phyloP scores from a whole-genome alignment of 2,888 invertebrate genomes.

The Dryobotodes eremita region DNA sequence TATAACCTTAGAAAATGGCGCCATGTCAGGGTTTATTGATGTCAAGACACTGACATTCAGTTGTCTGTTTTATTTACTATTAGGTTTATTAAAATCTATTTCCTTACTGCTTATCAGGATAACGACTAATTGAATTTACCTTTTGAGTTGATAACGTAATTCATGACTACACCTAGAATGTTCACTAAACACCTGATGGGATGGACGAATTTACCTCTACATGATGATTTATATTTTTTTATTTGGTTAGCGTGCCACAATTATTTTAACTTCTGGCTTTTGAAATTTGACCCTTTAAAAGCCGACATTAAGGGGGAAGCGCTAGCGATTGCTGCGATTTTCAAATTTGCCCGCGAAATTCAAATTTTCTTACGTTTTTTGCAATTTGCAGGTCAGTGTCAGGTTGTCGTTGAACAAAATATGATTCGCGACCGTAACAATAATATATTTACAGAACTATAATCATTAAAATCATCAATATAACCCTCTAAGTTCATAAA shows the following conservation, averaged over 20 bases:
- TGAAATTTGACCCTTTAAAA: conserved; percentile 14
- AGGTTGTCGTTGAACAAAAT: too few species aligned
- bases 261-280: conserved; percentile 15
- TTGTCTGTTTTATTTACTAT: conserved; percentile 22
- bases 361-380: too few species aligned
- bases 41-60: conserved; percentile 28
- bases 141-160: background rate
- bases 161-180: background rate
- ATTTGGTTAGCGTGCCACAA: conserved; percentile 1
- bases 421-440: too few species aligned
- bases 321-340: too few species aligned
- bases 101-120: conserved; percentile 19
- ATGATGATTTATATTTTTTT: background rate
- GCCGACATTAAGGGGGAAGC: background rate
- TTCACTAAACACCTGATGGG: background rate
- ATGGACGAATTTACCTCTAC: background rate
- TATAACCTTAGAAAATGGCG: conserved; percentile 31
- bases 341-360: too few species aligned
- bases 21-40: conserved; percentile 3
- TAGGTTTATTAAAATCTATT: conserved; percentile 2
- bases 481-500: too few species aligned
- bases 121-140: background rate
- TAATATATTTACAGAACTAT: too few species aligned
- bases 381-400: too few species aligned
- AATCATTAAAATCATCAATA: too few species aligned